Evolutionary conservation across 1,140 invertebrate species (phyloP).

Genomic region (Papilio aristodemus): DNA sequence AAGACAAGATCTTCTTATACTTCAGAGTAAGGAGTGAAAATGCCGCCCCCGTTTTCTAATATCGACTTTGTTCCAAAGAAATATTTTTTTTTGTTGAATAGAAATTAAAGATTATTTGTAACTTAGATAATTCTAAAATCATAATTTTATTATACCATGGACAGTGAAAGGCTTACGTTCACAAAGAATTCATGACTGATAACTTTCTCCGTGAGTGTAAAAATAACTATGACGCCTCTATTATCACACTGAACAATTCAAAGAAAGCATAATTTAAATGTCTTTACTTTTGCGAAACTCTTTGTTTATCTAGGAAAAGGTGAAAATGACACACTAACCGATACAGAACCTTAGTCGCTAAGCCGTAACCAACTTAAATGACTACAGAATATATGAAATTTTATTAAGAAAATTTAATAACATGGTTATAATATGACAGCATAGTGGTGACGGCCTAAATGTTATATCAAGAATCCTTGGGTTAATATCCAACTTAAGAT

Average conservation of each 20-base stretch:
- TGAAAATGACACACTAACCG: constrained; percentile 56
- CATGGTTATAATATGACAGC: not conserved
- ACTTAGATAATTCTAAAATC: not conserved
- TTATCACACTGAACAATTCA: not conserved
- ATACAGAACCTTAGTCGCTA: constrained; percentile 24
- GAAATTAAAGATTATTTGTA: not conserved
- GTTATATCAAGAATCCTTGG: not conserved
- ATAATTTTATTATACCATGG: constrained; percentile 5
- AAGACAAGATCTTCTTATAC: constrained; percentile 58
- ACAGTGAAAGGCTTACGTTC: not conserved
- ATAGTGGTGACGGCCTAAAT: not conserved
- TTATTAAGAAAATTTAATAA: not conserved
- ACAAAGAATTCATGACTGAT: not conserved
- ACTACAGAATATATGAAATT: not conserved
- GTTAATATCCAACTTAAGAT: too few species aligned
- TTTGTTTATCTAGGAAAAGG: constrained; percentile 37
- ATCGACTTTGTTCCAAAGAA: constrained; percentile 21
- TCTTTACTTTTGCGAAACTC: constrained; percentile 39
- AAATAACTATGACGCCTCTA: not conserved
- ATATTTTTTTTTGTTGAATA: not conserved
- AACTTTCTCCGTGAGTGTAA: constrained; percentile 13
- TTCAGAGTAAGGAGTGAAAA: constrained; percentile 53
- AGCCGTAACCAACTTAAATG: not conserved
- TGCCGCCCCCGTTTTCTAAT: constrained; percentile 35
- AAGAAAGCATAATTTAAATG: constrained; percentile 7